phyloP scores from a whole-genome alignment of 2,888 invertebrate genomes.

The Drosophila pullipes region DNA sequence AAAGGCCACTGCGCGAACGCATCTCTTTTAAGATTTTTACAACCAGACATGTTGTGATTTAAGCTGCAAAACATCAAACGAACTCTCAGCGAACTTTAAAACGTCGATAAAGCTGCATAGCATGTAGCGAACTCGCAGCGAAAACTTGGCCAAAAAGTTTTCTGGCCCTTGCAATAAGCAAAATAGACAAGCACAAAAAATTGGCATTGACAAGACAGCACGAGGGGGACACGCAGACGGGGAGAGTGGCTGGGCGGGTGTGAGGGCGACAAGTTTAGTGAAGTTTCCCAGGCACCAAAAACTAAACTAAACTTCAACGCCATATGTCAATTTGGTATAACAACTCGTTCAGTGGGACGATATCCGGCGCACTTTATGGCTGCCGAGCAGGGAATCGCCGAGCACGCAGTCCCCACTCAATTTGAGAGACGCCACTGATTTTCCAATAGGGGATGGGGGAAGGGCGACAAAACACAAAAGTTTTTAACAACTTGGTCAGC shows the following conservation, averaged over 20 bases:
- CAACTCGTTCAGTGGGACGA: constrained; percentile 69
- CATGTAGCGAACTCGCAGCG: constrained; percentile 11
- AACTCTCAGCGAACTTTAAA: constrained; percentile 57
- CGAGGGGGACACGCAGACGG: too few relatives aligned
- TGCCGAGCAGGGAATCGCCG: constrained; percentile 16
- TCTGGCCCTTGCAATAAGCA: constrained; percentile 55
- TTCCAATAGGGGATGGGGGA: not conserved
- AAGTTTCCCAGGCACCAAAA: constrained; percentile 30
- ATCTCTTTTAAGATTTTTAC: constrained; percentile 45
- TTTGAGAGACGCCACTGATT: constrained; percentile 60
- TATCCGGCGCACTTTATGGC: constrained; percentile 45
- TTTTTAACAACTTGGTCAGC: constrained; percentile 69
- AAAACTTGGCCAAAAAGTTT: constrained; percentile 49
- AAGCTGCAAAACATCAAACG: constrained; percentile 26
- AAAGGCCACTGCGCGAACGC: constrained; percentile 22
- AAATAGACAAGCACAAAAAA: constrained; percentile 68
- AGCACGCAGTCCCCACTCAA: constrained; percentile 52
- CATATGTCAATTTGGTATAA: constrained; percentile 78
- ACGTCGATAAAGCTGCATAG: constrained; percentile 42
- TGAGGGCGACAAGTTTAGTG: constrained; percentile 27
- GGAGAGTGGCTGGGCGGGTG: not conserved
- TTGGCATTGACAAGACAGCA: constrained; percentile 67
- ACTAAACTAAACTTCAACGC: constrained; percentile 64
- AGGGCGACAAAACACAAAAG: constrained; percentile 24
- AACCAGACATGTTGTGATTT: constrained; percentile 47